These are phyloP conservation scores for Xiphophorus birchmanni DNA, from an alignment of 2,797 vertebrate species.

Conservation along the genomic window DNA sequence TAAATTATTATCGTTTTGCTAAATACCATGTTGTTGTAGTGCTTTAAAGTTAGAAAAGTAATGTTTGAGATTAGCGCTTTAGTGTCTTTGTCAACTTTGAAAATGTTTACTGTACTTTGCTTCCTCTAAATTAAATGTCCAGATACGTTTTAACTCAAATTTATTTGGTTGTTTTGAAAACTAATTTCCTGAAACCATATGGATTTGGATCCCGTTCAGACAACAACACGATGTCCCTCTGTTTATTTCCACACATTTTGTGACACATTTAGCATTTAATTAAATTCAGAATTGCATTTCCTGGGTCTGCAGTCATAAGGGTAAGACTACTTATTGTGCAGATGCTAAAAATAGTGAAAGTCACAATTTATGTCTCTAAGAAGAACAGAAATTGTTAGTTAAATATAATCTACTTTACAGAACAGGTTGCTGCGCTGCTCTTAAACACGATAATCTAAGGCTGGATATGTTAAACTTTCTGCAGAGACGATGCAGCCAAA, in stretches of 20 bases:
- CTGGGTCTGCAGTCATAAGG: not conserved
- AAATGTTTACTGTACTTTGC: not conserved
- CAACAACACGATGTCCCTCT: not conserved
- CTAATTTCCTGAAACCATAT: not conserved
- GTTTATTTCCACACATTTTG: not conserved
- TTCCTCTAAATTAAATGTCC: not conserved
- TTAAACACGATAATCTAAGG: too few species aligned
- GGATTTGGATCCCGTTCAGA: not conserved
- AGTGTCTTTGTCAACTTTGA: not conserved
- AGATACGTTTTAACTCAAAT: not conserved
- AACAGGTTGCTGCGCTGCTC: too few species aligned
- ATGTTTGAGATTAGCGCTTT: not conserved
- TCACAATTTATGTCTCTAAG: not conserved
- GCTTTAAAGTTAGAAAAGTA: too few species aligned
- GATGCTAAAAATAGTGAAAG: not conserved
- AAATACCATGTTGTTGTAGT: too few species aligned
- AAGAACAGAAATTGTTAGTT: too few species aligned
- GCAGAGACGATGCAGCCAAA: too few species aligned
- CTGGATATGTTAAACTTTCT: too few species aligned
- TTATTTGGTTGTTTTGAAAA: not conserved
- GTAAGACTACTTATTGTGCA: not conserved
- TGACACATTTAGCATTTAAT: not conserved
- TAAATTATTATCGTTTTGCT: too few species aligned
- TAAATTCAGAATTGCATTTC: not conserved
- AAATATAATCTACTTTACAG: too few species aligned